phyloP scores from a whole-genome alignment of 2,888 invertebrate genomes.

The Ecliptopera silaceata region DNA sequence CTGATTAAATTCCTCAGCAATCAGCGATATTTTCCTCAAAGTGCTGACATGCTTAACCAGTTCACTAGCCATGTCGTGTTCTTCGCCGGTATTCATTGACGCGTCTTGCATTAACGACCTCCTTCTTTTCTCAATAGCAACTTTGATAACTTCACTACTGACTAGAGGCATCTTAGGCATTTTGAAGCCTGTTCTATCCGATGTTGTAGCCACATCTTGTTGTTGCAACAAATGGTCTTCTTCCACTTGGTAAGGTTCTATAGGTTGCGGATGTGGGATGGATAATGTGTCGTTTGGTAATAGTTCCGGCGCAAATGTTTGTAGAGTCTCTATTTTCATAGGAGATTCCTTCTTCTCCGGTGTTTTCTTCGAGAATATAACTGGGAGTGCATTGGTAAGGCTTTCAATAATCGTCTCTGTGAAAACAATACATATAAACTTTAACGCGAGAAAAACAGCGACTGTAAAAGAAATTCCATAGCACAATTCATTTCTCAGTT shows the following conservation, averaged over 20 bases:
- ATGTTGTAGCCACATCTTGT: constrained; percentile 36
- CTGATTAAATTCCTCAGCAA: constrained; percentile 78
- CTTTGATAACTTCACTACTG: constrained; percentile 63
- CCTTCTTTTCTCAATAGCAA: constrained; percentile 46
- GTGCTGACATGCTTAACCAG: constrained; percentile 67
- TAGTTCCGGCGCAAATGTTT: constrained; percentile 64
- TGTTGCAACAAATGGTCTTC: constrained; percentile 8
- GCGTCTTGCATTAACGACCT: constrained; percentile 51
- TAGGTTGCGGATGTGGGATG: constrained; percentile 34
- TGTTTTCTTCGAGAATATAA: constrained; percentile 56
- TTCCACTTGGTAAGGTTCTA: constrained; percentile 13
- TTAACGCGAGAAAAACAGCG: not conserved
- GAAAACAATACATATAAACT: constrained; percentile 6
- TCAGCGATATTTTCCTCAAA: constrained; percentile 69
- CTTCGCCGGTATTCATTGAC: constrained; percentile 60
- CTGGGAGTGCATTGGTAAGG: constrained; percentile 66
- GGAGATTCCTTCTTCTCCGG: constrained; percentile 57
- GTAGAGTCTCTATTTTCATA: constrained; percentile 59
- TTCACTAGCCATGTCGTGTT: constrained; percentile 69
- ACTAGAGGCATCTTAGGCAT: constrained; percentile 73
- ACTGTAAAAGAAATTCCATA: too few species aligned
- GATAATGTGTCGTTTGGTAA: constrained; percentile 54
- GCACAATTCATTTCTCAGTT: too few species aligned
- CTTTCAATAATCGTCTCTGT: constrained; percentile 69
- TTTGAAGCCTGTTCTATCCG: constrained; percentile 46